Percentiles rank a stretch among this genome's conserved stretches.
Evolutionary conservation across 2,797 vertebrate genomes (phyloP).

Genomic region (Lacerta viridis): DNA sequence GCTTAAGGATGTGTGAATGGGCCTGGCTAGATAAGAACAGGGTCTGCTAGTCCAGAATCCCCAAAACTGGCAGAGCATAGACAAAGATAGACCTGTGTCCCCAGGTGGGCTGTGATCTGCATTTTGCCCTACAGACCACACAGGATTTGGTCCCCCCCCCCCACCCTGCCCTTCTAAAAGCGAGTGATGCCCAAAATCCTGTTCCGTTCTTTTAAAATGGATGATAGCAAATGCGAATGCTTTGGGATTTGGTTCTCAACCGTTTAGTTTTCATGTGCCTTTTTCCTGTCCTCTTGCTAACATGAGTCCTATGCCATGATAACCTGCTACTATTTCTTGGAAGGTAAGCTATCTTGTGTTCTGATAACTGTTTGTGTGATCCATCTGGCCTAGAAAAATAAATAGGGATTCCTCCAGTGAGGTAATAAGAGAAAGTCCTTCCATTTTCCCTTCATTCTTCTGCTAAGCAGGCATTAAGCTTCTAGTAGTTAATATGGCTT

Average conservation of each 20-base stretch:
- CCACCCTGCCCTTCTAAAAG: background rate
- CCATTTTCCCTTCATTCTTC: background rate
- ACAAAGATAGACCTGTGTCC: background rate
- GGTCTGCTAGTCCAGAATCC: too few relatives aligned
- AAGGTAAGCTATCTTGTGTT: constrained; percentile 85
- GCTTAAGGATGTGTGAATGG: background rate
- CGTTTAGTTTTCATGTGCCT: constrained; percentile 78
- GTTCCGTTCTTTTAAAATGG: background rate
- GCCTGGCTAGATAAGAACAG: background rate
- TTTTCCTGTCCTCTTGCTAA: constrained; percentile 83
- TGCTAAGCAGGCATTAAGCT: background rate
- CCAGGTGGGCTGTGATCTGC: background rate
- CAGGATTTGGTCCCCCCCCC: background rate
- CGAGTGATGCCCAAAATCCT: background rate
- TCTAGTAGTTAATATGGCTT: background rate
- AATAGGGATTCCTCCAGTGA: constrained; percentile 41
- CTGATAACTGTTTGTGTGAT: constrained; percentile 79
- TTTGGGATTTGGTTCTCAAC: constrained; percentile 65
- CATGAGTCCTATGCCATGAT: constrained; percentile 80
- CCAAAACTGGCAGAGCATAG: background rate
- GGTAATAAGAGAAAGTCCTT: constrained; percentile 29
- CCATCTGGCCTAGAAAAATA: constrained; percentile 44
- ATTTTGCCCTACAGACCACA: background rate
- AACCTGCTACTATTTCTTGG: constrained; percentile 80
- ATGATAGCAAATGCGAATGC: background rate